Percentiles rank a stretch among this genome's conserved stretches.
Conservation (phyloP, 2,113 vertebrate species). For the Artemisiospiza belli region DNA sequence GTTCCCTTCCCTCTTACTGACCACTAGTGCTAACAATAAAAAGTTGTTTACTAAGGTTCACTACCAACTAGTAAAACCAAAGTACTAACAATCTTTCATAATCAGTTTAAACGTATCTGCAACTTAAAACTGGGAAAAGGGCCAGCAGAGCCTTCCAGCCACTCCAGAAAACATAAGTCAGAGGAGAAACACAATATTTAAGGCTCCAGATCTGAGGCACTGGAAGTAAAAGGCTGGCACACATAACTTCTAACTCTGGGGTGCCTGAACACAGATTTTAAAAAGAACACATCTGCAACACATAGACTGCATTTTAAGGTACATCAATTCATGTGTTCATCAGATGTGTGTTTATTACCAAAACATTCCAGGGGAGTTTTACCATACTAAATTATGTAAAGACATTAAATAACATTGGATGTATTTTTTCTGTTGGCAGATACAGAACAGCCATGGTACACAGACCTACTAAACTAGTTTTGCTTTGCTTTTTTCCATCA, state of each 20-base stretch:
- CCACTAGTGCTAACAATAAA: neutral
- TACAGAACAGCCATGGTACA: neutral
- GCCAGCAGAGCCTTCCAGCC: neutral
- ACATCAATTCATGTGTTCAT: neutral
- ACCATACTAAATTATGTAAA: neutral
- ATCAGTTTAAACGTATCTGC: neutral
- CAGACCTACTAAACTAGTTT: neutral
- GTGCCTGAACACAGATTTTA: neutral
- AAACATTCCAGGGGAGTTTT: neutral
- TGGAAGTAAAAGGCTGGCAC: neutral
- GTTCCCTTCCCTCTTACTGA: neutral
- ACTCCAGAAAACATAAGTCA: neutral
- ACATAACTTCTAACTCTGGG: neutral
- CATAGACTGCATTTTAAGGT: neutral
- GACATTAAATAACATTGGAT: neutral
- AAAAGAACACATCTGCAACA: neutral
- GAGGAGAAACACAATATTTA: neutral
- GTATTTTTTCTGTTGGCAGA: neutral
- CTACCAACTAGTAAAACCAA: no score
- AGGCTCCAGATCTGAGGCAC: neutral
- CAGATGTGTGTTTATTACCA: neutral
- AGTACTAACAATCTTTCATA: neutral
- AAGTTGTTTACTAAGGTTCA: no score
- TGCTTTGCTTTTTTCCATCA: neutral
- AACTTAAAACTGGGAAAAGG: neutral